phyloP scores from a whole-genome alignment of 2,888 invertebrate species.

The Andrena trimmerana region DNA sequence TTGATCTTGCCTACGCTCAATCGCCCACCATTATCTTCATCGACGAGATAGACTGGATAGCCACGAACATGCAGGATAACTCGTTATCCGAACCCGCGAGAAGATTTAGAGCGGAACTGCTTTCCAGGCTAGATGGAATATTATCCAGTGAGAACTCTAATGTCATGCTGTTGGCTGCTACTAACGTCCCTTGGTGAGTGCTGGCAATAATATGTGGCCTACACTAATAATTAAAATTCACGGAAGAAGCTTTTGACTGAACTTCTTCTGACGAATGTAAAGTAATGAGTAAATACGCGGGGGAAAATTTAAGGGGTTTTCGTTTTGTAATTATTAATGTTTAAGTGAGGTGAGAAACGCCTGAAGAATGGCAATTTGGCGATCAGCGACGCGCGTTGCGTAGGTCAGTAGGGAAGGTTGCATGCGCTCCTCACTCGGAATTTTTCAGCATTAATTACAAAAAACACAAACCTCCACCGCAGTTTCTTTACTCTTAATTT shows the following conservation, averaged over 20 bases:
- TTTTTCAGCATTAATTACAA: no score
- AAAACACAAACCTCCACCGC: no score
- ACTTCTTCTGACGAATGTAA: background rate
- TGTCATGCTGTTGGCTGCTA: slow-evolving; percentile 93
- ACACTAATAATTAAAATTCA: background rate
- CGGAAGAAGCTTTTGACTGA: no score
- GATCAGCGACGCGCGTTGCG: no score
- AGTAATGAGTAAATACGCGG: background rate
- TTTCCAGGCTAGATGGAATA: slow-evolving; percentile 94
- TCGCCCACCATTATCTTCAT: slow-evolving; percentile 97
- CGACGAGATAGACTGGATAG: slow-evolving; percentile 96
- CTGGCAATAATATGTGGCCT: background rate
- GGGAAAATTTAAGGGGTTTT: no score
- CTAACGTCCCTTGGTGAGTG: slow-evolving; percentile 95
- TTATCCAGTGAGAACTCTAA: slow-evolving; percentile 87
- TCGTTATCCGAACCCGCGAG: slow-evolving; percentile 87
- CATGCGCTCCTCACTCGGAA: no score
- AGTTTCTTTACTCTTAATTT: no score
- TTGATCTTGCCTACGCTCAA: slow-evolving; percentile 93
- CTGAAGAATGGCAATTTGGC: no score
- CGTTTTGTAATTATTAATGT: no score
- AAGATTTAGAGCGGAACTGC: slow-evolving; percentile 94
- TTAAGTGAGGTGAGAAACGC: no score
- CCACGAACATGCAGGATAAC: slow-evolving; percentile 86
- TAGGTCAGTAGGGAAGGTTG: no score